Base-by-base conservation (phyloP, 2,113 vertebrate genomes). In the Columba livia region DNA sequence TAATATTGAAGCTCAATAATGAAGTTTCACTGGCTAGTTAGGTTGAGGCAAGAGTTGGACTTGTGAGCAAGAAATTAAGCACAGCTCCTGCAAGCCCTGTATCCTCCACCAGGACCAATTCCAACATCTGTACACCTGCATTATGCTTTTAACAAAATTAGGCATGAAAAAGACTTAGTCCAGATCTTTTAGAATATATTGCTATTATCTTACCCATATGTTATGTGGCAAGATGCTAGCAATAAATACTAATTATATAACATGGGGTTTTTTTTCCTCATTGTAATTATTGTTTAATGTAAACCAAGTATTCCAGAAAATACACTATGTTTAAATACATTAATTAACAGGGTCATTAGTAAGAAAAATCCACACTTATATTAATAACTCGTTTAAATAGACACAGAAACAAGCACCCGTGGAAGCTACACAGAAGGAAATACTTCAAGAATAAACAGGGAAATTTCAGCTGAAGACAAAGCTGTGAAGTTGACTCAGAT, bases 391-490 rank as follows among this genome's bases (percentile, higher is more conserved):
- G 19, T 44, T 71, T 77, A 71, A 77, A 69, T 34, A 73, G 32
- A 40, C 24, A 62, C 40, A 72, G 75, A 85, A 78, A 67, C 12
- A 71, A 78, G 29, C 29, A 62, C 28, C 26, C 0, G 0, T 4
- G 5, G 50, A 91, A 85, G 66, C 24, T n/a, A 36, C n/a, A 40
- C 42, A 40, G 24, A 28, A 70, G 67, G 6, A 88, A 91, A 83
- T 34, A 36, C 16, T 62, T 57, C 77, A 89, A 14, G 16, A 73
- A 90, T 10, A 50, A 91, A 58, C 3, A 47, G 31, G 29, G 64
- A 56, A 80, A 62, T 38, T 93, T 62, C 51, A 67, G 25, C 25
- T 73, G 56, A 80, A 90, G 62, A 73, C 32, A 93, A 73, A 92
- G 47, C 19, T 60, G 40, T 62, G 47, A 90, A 69, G 38, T 5